These are phyloP conservation scores for Pterostichus niger DNA, from an alignment of 2,888 invertebrate species.

Conservation along the genomic window DNA sequence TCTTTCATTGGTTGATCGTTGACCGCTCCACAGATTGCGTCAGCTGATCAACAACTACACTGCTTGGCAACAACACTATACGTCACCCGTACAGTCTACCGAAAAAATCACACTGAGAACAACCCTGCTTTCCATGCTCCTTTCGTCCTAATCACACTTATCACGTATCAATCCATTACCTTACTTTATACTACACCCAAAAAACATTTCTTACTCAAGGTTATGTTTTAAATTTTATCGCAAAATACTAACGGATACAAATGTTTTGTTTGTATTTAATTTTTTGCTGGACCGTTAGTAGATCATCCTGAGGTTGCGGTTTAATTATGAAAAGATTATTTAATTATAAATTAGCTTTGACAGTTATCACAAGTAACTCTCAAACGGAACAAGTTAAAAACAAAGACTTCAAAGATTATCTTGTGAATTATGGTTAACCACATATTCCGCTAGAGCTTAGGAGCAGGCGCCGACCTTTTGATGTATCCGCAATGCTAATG, in stretches of 20 bases:
- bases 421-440: constrained; percentile 43
- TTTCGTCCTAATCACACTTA: no score
- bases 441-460: background rate
- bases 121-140: no score
- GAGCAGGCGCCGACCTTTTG: constrained; percentile 1
- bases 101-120: no score
- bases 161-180: no score
- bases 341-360: constrained; percentile 5
- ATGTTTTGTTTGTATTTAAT: background rate
- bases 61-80: constrained; percentile 71
- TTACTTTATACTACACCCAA: no score
- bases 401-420: constrained; percentile 28
- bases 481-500: constrained; percentile 3
- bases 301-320: constrained; percentile 31
- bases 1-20: constrained; percentile 71
- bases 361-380: constrained; percentile 1
- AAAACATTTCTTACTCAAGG: no score
- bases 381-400: constrained; percentile 15
- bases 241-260: no score
- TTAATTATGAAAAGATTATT: constrained; percentile 3
- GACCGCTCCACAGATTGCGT: constrained; percentile 71
- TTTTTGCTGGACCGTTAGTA: background rate
- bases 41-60: constrained; percentile 71
- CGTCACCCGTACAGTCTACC: constrained; percentile 44
- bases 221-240: background rate